These are phyloP conservation scores for Nymphicus hollandicus DNA, from an alignment of 2,113 vertebrate genomes.

Conservation along the genomic window DNA sequence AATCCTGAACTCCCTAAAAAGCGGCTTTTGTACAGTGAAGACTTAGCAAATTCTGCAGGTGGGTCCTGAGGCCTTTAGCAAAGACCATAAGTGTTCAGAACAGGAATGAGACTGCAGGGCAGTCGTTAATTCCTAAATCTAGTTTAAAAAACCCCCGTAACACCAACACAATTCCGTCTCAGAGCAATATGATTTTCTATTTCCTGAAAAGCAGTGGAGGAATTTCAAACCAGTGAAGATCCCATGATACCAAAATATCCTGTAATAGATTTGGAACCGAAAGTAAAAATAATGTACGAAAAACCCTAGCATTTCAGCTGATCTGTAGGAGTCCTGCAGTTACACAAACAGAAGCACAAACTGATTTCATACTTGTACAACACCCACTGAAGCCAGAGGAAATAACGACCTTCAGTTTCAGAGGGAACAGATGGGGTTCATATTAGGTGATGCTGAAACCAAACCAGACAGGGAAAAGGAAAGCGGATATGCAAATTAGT, in stretches of 20 bases:
- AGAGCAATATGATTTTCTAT: background rate
- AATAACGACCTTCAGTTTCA: background rate
- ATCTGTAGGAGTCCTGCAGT: background rate
- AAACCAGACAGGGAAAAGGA: background rate
- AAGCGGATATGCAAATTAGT: background rate
- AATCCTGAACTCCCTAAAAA: background rate
- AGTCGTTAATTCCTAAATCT: background rate
- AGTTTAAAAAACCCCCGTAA: accelerated
- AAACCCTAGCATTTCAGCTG: background rate
- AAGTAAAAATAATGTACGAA: background rate
- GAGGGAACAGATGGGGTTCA: background rate
- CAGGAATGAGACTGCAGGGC: background rate
- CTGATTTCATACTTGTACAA: background rate
- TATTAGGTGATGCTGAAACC: background rate
- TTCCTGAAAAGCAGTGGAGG: background rate
- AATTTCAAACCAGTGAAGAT: background rate
- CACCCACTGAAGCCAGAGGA: background rate
- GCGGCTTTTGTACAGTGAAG: background rate
- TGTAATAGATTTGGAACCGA: background rate
- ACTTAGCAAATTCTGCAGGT: background rate
- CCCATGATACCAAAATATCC: background rate
- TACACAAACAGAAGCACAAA: background rate
- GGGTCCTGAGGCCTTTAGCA: background rate
- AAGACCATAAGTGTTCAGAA: background rate
- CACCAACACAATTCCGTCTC: background rate